Base-by-base conservation (phyloP, 2,797 vertebrate genomes). In the Melopsittacus undulatus region DNA sequence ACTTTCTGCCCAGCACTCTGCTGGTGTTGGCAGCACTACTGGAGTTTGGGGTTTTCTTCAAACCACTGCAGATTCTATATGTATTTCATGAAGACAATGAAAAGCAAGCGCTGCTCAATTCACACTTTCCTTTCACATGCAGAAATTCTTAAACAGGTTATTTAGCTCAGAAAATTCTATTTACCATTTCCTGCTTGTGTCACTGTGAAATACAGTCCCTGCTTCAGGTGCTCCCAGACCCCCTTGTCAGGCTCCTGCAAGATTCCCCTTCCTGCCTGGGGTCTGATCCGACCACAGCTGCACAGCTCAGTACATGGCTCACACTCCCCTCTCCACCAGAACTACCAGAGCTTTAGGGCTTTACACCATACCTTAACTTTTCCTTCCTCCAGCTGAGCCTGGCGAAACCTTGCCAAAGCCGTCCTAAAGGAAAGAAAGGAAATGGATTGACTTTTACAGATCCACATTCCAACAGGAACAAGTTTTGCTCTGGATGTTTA, bases 381-480 rank as follows among this genome's bases (percentile, higher is more conserved):
- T 26, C 99, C 99, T 51, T 99, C 99, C 96, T 99, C 99, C 29
- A 99, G 96, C 81, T 99, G 99, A 79, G 99, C 99, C 93, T 99
- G 99, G 56, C 99, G 98, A 98, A 99, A 99, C 30, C 99, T 98
- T 24, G 99, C 99, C 97, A 99, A 98, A 70, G 99, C 99, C 49
- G 99, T 99, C 99, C 99, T 99, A 66, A 74, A 87, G 72, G 51
- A 66, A 73, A 94, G 15, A 85, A 89, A 34, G 49, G 40, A 89
- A 62, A 6, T 30, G 34, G 87, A 72, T 51, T 78, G 22, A 76
- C 64, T 74, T 42, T 61, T n/a, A 51, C 5, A 79, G 48, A 77
- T 22, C 38, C 40, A 24, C 20, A 3, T 15, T 45, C 45, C 34
- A 48, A 43, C 19, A 23, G 16, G 8, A 84, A 26, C 12, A 32